phyloP scores from a whole-genome alignment of 2,113 vertebrate genomes.

The Dromiciops gliroides region DNA sequence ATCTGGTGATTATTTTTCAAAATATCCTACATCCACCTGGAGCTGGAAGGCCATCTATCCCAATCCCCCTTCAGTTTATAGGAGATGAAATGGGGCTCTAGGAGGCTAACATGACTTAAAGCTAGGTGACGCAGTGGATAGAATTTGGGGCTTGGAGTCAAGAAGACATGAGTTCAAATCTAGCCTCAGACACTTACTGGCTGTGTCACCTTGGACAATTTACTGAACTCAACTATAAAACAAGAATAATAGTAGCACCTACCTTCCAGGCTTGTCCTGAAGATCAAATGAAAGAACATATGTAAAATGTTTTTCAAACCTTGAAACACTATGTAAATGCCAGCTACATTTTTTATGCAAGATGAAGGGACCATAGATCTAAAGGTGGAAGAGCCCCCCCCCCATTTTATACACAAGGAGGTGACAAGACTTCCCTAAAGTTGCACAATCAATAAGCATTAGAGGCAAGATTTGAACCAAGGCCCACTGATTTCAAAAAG shows the following conservation, averaged over 20 bases:
- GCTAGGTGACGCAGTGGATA: background rate
- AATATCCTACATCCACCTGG: background rate
- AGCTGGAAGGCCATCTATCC: background rate
- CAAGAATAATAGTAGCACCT: too few species aligned
- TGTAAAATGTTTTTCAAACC: background rate
- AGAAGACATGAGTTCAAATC: background rate
- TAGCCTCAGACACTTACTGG: background rate
- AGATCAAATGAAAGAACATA: background rate
- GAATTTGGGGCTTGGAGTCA: background rate
- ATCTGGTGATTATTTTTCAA: conserved; percentile 9
- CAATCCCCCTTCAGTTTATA: background rate
- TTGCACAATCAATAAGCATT: background rate
- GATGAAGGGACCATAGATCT: too few species aligned
- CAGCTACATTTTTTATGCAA: background rate
- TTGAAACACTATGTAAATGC: background rate
- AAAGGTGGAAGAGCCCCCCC: background rate
- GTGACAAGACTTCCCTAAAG: background rate
- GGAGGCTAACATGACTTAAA: background rate
- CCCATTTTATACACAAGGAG: background rate
- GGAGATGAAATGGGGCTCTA: background rate
- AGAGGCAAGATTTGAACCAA: background rate
- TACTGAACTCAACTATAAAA: background rate
- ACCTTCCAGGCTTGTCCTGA: background rate
- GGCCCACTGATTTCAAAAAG: background rate
- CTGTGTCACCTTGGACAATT: background rate